Evolutionary conservation across 2,113 vertebrate genomes (phyloP).

Genomic region (Bettongia penicillata): DNA sequence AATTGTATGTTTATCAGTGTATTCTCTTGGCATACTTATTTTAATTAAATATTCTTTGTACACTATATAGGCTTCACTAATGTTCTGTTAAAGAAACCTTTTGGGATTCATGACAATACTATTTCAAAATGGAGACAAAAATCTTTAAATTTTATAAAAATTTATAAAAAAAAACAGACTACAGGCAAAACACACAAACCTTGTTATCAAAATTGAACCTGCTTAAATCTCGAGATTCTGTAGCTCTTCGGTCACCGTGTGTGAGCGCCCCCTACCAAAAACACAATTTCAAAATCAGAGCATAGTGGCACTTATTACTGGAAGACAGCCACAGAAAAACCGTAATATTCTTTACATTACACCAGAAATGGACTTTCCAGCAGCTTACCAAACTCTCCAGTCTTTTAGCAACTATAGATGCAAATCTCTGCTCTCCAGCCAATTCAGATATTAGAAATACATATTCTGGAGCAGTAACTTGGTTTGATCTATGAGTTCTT

Average conservation of each 20-base stretch:
- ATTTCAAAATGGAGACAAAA: not conserved
- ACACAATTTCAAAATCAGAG: slow-evolving; percentile 47
- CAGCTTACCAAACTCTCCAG: slow-evolving; percentile 96
- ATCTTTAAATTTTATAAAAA: not conserved
- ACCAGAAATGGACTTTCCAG: not conserved
- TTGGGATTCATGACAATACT: not conserved
- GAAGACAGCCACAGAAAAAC: not conserved
- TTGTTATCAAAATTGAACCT: slow-evolving; percentile 99
- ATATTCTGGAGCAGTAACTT: slow-evolving; percentile 98
- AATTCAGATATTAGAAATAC: slow-evolving; percentile 98
- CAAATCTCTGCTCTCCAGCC: slow-evolving; percentile 98
- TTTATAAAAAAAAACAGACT: too few species aligned
- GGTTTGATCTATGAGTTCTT: slow-evolving; percentile 97
- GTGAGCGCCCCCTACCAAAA: slow-evolving; percentile 94
- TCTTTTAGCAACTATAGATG: slow-evolving; percentile 98
- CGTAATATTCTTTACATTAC: not conserved
- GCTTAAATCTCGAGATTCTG: slow-evolving; percentile 97
- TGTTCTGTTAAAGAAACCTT: not conserved
- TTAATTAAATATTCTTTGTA: not conserved
- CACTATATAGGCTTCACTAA: not conserved
- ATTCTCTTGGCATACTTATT: not conserved
- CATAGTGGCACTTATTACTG: not conserved
- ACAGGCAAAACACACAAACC: slow-evolving; percentile 83
- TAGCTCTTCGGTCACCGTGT: slow-evolving; percentile 97
- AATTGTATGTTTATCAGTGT: not conserved